phyloP scores from a whole-genome alignment of 2,888 invertebrate genomes.

The Drosophila aldrichi region DNA sequence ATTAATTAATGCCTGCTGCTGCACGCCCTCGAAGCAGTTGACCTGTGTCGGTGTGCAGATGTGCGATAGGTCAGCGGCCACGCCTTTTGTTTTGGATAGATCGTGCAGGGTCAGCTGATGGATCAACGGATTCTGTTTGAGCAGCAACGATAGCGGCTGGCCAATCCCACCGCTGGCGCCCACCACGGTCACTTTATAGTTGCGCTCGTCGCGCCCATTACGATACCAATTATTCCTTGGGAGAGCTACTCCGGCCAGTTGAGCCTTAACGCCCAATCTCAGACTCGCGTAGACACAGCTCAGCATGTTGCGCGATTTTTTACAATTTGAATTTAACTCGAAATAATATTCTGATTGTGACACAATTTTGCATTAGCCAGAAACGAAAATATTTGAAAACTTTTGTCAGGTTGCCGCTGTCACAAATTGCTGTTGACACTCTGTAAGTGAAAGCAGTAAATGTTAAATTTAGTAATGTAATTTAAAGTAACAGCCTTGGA shows the following conservation, averaged over 20 bases:
- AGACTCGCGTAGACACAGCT: neutral
- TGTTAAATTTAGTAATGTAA: too few relatives aligned
- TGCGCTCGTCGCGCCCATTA: conserved; percentile 9
- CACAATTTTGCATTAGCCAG: neutral
- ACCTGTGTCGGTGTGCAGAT: conserved; percentile 94
- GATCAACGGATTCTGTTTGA: conserved; percentile 95
- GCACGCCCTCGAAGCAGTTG: conserved; percentile 88
- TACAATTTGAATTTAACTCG: conserved; percentile 7
- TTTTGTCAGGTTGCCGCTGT: neutral
- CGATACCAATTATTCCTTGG: neutral
- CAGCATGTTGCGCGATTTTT: conserved; percentile 5
- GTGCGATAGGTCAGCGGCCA: conserved; percentile 97
- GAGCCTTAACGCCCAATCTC: neutral
- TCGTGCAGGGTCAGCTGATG: conserved; percentile 94
- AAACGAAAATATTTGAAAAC: neutral
- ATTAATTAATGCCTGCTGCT: conserved; percentile 88
- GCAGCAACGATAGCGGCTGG: conserved; percentile 95
- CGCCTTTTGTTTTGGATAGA: conserved; percentile 95
- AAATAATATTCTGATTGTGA: neutral
- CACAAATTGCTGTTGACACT: too few relatives aligned
- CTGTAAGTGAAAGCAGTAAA: too few relatives aligned
- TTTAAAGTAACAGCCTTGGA: too few relatives aligned
- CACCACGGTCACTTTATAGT: conserved; percentile 94
- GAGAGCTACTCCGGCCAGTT: neutral
- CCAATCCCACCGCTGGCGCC: conserved; percentile 99